Evolutionary conservation across 2,797 vertebrate species (phyloP).

Genomic region (Psittacula derbiana): DNA sequence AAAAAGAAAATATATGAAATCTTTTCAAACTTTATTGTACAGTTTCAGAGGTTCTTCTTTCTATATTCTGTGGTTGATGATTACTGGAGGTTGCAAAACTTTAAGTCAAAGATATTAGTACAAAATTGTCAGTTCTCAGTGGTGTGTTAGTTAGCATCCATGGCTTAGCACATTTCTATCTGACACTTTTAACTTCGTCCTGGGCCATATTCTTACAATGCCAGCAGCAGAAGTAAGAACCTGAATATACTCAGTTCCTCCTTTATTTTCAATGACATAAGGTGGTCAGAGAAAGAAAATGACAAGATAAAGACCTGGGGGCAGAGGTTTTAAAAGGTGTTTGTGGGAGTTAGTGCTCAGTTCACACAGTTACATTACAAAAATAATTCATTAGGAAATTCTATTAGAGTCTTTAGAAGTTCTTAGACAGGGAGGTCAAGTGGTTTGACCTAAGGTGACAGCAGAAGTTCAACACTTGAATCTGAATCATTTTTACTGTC

Average conservation of each 20-base stretch:
- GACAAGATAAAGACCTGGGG: not conserved
- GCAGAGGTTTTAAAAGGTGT: not conserved
- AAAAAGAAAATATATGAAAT: not conserved
- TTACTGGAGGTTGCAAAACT: not conserved
- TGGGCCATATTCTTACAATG: not conserved
- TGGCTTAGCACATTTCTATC: not conserved
- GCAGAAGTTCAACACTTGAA: not conserved
- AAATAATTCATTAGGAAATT: not conserved
- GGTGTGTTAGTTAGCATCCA: not conserved
- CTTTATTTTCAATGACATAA: not conserved
- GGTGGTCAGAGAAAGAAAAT: not conserved
- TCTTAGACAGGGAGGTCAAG: not conserved
- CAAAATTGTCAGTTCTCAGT: not conserved
- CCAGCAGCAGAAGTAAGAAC: not conserved
- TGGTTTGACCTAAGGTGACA: not conserved
- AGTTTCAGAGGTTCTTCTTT: not conserved
- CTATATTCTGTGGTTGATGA: not conserved
- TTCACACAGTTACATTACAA: not conserved
- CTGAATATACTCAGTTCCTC: not conserved
- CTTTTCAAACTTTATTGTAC: not conserved
- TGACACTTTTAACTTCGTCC: not conserved
- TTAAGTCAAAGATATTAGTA: not conserved
- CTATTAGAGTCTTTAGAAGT: not conserved
- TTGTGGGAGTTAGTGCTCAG: not conserved
- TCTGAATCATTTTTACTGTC: not conserved